phyloP scores from a whole-genome alignment of 2,113 vertebrate genomes.

The Propithecus coquereli region DNA sequence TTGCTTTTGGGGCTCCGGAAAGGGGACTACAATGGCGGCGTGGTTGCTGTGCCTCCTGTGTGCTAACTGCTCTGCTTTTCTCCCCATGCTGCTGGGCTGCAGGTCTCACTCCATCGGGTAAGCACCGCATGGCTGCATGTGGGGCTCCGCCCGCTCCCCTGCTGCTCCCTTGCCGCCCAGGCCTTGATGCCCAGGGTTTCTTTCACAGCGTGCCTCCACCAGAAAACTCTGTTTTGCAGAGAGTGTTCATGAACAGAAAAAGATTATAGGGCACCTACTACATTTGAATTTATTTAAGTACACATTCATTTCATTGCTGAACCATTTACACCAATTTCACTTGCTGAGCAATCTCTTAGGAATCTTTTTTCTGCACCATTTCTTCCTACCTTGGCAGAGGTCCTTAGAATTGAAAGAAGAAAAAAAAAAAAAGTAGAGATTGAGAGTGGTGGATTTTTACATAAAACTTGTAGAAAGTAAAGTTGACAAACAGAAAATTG shows the following conservation, averaged over 20 bases:
- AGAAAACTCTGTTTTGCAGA: slow-evolving; percentile 24
- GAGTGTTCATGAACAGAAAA: neutral
- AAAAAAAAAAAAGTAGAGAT: neutral
- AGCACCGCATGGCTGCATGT: slow-evolving; percentile 69
- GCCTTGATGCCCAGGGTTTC: neutral
- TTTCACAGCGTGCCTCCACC: neutral
- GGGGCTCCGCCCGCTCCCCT: neutral
- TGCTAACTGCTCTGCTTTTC: neutral
- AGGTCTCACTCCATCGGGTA: slow-evolving; percentile 96
- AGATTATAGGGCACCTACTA: neutral
- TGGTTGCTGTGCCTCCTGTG: neutral
- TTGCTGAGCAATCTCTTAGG: neutral
- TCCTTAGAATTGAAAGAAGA: neutral
- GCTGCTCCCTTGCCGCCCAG: neutral
- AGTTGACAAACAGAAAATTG: no score
- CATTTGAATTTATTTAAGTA: neutral
- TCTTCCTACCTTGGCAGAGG: neutral
- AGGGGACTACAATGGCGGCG: accelerated
- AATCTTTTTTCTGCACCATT: neutral
- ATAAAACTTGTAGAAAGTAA: no score
- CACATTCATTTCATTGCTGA: neutral
- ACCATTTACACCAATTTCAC: neutral
- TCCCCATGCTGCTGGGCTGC: slow-evolving; percentile 81
- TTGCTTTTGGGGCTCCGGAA: neutral
- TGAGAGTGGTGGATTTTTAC: neutral